Evolutionary conservation across 1,140 invertebrate species (phyloP), one percentile per base, ranked within the genome.

Genomic region (Piezodorus guildinii): DNA sequence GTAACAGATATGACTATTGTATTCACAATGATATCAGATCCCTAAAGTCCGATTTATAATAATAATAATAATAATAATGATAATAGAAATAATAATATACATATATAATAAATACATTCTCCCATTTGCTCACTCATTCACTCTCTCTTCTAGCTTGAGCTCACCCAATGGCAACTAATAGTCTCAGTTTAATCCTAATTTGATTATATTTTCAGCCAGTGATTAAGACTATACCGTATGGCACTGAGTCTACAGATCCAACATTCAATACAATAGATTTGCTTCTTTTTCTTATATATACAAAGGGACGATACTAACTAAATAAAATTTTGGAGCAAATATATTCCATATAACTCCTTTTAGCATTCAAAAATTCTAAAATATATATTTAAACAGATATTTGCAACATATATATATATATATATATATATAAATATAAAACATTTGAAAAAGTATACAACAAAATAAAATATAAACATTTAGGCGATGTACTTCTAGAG

Each of bases 351-450:
- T 51, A 62, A 62, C 21, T 51, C 27, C 27, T 27, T 59, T 59
- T 59, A 19, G 19, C n/a, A 25, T 52, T 62, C n/a, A 25, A 62
- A 62, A 52, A 62, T 25, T n/a, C 49, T 51, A 62, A 51, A 45
- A 10, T 61, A 46, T 43, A 46, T 23, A 60, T 21, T 19, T 43
- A 60, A 21, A 34, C 58, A 43, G 25, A 25, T 21, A 25, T 17
- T 60, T 58, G 19, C 30, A 58, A 62, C 62, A 52, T 52, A 51
- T 52, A 51, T 19, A 46, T n/a, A n/a, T n/a, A n/a, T n/a, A n/a
- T n/a, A n/a, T n/a, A n/a, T n/a, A n/a, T 62, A 62, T 54, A 62
- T 34, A 62, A 52, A 62, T 62, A 62, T 52, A 62, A 51, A 54
- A 52, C 25, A 62, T 62, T 62, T 51, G 49, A 16, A 62, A 62